These are phyloP conservation scores for Pseudomyrmex pallidus DNA, from an alignment of 1,140 invertebrate species.

Conservation along the genomic window DNA sequence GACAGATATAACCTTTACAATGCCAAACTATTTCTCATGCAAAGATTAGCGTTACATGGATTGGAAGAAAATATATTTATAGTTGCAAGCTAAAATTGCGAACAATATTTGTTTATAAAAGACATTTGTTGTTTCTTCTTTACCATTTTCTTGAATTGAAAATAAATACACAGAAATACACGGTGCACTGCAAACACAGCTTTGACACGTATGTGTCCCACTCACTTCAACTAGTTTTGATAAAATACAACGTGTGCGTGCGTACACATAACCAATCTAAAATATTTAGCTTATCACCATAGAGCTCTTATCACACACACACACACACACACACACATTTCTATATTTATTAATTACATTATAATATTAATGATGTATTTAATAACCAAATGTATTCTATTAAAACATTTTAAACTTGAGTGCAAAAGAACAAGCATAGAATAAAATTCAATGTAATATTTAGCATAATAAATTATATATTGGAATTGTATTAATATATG, in stretches of 20 bases:
- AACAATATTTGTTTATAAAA: slow-evolving; percentile 35
- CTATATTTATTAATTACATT: no score
- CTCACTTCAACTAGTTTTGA: neutral
- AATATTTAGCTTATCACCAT: no score
- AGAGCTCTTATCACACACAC: no score
- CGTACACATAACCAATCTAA: no score
- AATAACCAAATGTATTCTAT: neutral
- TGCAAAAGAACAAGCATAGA: neutral
- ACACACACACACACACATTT: no score
- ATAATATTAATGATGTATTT: neutral
- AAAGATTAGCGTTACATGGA: neutral
- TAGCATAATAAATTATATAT: no score
- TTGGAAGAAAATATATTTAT: neutral
- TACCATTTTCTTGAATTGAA: slow-evolving; percentile 64
- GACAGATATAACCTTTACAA: slow-evolving; percentile 60
- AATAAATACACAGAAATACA: neutral
- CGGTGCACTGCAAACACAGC: neutral
- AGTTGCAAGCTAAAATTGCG: slow-evolving; percentile 36
- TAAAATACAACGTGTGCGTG: no score
- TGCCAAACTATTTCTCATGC: slow-evolving; percentile 1
- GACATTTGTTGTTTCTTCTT: slow-evolving; percentile 10
- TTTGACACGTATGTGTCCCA: slow-evolving; percentile 13
- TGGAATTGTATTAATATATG: no score
- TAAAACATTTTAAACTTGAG: neutral
- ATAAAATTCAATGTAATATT: neutral